Evolutionary conservation across 2,888 invertebrate genomes (phyloP), one percentile per base, ranked within the genome.

Genomic region (Drosophila affinis): DNA sequence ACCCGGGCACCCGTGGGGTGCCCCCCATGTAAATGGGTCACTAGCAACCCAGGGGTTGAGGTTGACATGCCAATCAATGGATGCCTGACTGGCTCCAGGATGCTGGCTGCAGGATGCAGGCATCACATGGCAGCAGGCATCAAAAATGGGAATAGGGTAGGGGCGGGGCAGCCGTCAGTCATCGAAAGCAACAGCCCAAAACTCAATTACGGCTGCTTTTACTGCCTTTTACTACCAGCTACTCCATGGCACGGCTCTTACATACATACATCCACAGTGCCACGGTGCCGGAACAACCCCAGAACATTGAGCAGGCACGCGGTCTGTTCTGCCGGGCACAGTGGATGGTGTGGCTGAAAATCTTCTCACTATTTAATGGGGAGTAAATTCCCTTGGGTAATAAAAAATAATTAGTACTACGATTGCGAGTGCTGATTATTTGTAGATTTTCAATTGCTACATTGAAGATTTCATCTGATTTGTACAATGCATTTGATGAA

Each of bases 181-280:
- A 73, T 56, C 76, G 65, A 61, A 78, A 75, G 87, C 87, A 78
- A 84, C 84, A 82, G 82, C 76, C 78, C 78, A 72, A 84, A 87
- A 87, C 81, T 84, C 76, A 83, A 82, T 87, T 87, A 81, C 75
- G 72, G 63, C 48, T 39, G 68, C 39, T 49, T 29, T 44, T 49
- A 45, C 67, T 48, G 55, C 54, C 39, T 67, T 56, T 56, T 67
- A 67, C 54, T 14, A 54, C 17, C 39, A 54, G 39, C 68, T 67
- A 67, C 49, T 18, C n/a, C 60, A 39, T n/a, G 39, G n/a, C 39
- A n/a, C 6, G n/a, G n/a, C 7, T 39, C 39, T 39, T 39, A 39
- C 39, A 14, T 21, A 21, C 21, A 21, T 2, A 1, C 21, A 21
- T 21, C 21, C 21, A 21, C 21, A 21, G 21, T 21, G 14, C 39